Base-by-base conservation (phyloP, 2,113 vertebrate genomes). In the Pseudorasbora parva region DNA sequence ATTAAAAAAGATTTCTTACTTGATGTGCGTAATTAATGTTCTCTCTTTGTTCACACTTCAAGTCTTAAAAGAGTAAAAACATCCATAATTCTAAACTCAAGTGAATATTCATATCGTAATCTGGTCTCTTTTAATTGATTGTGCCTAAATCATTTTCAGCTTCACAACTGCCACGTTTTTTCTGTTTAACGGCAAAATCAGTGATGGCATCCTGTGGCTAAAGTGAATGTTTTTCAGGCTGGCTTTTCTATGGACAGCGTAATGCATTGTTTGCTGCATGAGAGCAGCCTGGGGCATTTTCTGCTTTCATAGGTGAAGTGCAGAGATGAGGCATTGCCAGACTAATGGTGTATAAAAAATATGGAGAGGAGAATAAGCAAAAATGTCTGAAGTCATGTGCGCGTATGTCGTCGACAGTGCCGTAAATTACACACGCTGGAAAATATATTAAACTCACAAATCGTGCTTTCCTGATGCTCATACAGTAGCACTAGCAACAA, bases 271-370 rank as follows among this genome's bases (percentile, higher is more conserved):
- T 82, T 89, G 84, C 88, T 91, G 88, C 89, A 89, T 87, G 86
- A 91, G 71, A 89, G 85, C 86, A 85, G 89, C 92, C 93, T 33
- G 10, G 4, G 86, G 93, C 91, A 82, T 86, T 91, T 86, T 86
- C 79, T 85, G 90, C 91, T 91, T 91, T 92, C 90, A 91, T 90
- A 89, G 90, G 88, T 85, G 89, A 89, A 89, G 84, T 72, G 76
- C 89, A 88, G 74, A 64, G 77, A 87, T 78, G 86, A 88, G 69
- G 78, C 60, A 81, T 86, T 47, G 78, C 69, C 84, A 94, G 90
- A 91, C 92, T 92, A 92, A 93, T 93, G 91, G 89, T 87, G 90
- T 92, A 83, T 88, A 90, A 93, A 93, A 90, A 92, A 89, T 82
- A 86, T 62, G 79, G 80, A 86, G 82, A 84, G 59, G 77, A 81